These are phyloP conservation scores for Momotus momota DNA, from an alignment of 2,797 vertebrate genomes.

Conservation along the genomic window DNA sequence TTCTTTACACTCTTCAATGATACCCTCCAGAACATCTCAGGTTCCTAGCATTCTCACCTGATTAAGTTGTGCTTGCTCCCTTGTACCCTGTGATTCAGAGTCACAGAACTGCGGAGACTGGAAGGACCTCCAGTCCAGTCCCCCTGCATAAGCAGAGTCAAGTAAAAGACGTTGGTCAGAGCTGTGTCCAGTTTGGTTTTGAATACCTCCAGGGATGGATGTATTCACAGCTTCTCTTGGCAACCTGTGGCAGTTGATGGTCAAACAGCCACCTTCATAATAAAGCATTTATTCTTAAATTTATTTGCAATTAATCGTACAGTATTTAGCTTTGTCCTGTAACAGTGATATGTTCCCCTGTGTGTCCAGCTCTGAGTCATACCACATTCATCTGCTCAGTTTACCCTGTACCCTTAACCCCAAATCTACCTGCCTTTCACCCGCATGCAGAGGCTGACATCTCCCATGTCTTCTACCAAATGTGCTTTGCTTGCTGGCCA, in stretches of 20 bases:
- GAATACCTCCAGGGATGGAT: neutral
- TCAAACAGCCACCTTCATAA: neutral
- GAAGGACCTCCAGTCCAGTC: neutral
- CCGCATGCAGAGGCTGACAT: neutral
- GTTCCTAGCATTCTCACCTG: rapidly evolving
- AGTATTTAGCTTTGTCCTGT: neutral
- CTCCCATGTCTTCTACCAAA: neutral
- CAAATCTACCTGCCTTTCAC: neutral
- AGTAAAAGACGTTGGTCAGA: neutral
- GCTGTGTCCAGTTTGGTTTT: neutral
- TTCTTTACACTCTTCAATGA: neutral
- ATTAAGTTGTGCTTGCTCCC: neutral
- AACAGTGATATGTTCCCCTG: rapidly evolving
- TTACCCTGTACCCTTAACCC: neutral
- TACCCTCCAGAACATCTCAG: rapidly evolving
- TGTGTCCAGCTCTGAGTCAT: neutral
- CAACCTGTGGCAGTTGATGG: neutral
- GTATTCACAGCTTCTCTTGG: neutral
- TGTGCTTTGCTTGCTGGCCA: neutral
- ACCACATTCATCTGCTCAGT: neutral
- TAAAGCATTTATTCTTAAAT: neutral
- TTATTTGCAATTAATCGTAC: neutral
- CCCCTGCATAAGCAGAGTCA: neutral
- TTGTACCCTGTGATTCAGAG: neutral
- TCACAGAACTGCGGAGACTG: neutral